Base-by-base conservation (phyloP, 2,888 invertebrate genomes). In the Ecdyonurus torrentis region DNA sequence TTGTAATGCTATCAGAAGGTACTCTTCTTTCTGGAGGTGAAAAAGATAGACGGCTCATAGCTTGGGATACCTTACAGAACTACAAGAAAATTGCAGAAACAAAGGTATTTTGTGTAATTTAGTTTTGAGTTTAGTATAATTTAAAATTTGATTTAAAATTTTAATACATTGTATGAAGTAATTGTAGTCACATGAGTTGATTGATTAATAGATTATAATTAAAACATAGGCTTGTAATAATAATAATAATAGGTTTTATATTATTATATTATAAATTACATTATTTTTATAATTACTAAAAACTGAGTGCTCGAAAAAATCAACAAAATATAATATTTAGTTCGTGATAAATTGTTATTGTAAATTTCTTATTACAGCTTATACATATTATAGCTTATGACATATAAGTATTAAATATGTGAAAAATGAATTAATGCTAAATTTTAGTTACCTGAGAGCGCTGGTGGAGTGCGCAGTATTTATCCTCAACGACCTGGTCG, bases 11-110 rank as follows among this genome's bases (percentile, higher is more conserved):
- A 60, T 89, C 89, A 0, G 94, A 94, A 75, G 93, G 93, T 0
- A 93, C 93, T 0, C 74, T 95, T 10, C 79, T 95, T 59, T 92
- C 93, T 0, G 93, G 93, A 0, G 93, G 93, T 0, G 93, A 92
- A 70, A 90, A 89, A 70, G 92, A 92, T 72, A 79, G 91, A 37
- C 89, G 90, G 76, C 89, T 95, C 67, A 89, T 89, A 0, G 92
- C 93, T 0, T 95, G 94, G 95, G 92, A 94, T 72, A 87, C 91
- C 0, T 75, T 90, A 65, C 91, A 91, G 72, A 91, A 91, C 72
- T 94, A 92, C 73, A 91, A 89, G 74, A 84, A 88, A 71, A 89
- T 93, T 68, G 90, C 91, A 0, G 91, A 91, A 70, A 89, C 90
- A 0, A 92, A 91, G 81, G 91, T 91, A 69, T 70, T 72, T 61